Conservation (phyloP, 2,113 vertebrate species). For the Grus americana region DNA sequence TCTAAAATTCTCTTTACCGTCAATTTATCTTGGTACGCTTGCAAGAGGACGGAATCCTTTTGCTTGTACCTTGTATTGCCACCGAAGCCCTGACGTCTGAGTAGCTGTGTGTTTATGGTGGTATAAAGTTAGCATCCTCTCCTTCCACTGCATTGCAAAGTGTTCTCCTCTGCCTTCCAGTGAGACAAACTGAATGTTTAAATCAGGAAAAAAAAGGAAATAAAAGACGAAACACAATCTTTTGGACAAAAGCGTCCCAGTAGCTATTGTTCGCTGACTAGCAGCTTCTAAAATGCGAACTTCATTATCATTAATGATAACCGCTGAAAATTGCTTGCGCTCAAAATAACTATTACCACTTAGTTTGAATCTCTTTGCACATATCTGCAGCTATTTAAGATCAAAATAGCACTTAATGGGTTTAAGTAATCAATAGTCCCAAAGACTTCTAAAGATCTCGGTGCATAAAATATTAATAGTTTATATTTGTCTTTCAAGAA, state of each 20-base stretch:
- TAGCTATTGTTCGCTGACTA: not conserved
- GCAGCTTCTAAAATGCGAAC: not conserved
- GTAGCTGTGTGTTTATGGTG: no score
- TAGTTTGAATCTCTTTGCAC: constrained; percentile 30
- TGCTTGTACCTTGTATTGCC: not conserved
- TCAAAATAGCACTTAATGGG: constrained; percentile 80
- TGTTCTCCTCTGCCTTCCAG: not conserved
- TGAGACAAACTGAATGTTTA: not conserved
- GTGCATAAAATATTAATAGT: constrained; percentile 88
- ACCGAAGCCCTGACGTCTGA: not conserved
- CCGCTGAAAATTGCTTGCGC: not conserved
- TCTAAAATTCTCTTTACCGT: not conserved
- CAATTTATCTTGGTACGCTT: not conserved
- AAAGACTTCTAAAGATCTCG: constrained; percentile 75
- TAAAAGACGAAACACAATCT: not conserved
- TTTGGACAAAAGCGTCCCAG: not conserved
- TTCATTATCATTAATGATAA: not conserved
- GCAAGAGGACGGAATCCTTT: not conserved
- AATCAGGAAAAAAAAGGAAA: not conserved
- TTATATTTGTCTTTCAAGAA: constrained; percentile 69
- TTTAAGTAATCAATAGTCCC: constrained; percentile 78
- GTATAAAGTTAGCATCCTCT: not conserved
- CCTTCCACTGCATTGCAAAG: not conserved
- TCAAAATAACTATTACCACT: constrained; percentile 45
- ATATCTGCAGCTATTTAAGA: constrained; percentile 66